These are phyloP conservation scores for Gymnogyps californianus DNA, from an alignment of 2,113 vertebrate genomes.

Conservation along the genomic window DNA sequence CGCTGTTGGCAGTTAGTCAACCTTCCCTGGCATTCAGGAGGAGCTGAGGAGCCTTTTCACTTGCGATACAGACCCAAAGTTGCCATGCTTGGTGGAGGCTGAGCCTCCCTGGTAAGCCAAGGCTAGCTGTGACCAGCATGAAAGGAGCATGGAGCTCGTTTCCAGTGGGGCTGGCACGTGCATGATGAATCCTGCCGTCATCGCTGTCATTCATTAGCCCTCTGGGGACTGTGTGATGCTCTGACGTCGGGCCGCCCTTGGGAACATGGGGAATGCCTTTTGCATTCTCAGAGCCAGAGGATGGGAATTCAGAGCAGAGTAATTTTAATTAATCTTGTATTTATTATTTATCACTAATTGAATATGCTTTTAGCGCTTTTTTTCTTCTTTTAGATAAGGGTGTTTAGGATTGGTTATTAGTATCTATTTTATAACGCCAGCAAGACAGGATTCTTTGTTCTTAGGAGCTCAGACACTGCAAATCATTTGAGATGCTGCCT, in stretches of 20 bases:
- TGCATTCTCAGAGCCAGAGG: background rate
- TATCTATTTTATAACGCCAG: background rate
- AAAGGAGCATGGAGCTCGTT: background rate
- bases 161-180: background rate
- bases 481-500: background rate
- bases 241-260: rapidly evolving
- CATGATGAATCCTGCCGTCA: rapidly evolving
- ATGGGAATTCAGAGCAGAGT: background rate
- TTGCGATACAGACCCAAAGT: background rate
- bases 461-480: background rate
- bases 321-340: background rate
- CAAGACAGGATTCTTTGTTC: background rate
- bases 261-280: background rate
- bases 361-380: background rate
- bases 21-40: background rate
- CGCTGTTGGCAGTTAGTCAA: background rate
- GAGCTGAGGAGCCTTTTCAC: background rate
- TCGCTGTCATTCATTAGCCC: background rate
- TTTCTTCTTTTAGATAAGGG: background rate
- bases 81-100: background rate
- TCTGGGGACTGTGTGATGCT: background rate
- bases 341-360: background rate
- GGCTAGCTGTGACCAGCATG: background rate
- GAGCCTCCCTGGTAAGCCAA: background rate
- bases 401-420: background rate